These are phyloP conservation scores for Ophion ventricosus DNA, from an alignment of 2,888 invertebrate genomes.

Conservation along the genomic window DNA sequence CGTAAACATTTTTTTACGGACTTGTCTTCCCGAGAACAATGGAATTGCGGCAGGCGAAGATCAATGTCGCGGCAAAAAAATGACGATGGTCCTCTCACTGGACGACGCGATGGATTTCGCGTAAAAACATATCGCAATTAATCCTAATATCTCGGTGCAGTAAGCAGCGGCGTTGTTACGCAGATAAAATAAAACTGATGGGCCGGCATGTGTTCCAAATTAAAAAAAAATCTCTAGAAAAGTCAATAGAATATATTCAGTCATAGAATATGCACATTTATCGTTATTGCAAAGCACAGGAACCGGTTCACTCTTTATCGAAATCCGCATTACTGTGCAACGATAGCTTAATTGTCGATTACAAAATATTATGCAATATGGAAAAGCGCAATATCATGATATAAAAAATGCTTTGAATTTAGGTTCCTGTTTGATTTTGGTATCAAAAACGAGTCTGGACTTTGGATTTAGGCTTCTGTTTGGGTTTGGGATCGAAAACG, in stretches of 20 bases:
- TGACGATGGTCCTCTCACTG: not conserved
- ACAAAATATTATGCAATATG: no score
- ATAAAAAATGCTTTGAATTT: no score
- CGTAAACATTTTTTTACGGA: slow-evolving; percentile 50
- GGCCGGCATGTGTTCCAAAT: not conserved
- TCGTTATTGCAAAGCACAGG: no score
- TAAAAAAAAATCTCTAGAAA: not conserved
- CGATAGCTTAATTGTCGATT: no score
- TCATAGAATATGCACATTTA: no score
- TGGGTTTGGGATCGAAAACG: no score
- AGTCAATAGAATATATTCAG: not conserved
- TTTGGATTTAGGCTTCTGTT: no score
- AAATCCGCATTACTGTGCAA: no score
- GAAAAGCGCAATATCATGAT: no score
- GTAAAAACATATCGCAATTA: slow-evolving; percentile 15
- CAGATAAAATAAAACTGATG: not conserved
- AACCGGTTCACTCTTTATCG: no score
- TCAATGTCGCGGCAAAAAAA: slow-evolving; percentile 1
- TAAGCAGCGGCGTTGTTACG: not conserved
- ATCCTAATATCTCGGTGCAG: not conserved
- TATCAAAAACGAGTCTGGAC: no score
- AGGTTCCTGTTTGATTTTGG: no score
- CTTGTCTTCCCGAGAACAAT: slow-evolving; percentile 29
- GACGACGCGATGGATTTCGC: not conserved
- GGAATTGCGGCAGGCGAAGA: slow-evolving; percentile 12